Evolutionary conservation across 2,113 vertebrate species (phyloP).

Genomic region (Atrichornis clamosus): DNA sequence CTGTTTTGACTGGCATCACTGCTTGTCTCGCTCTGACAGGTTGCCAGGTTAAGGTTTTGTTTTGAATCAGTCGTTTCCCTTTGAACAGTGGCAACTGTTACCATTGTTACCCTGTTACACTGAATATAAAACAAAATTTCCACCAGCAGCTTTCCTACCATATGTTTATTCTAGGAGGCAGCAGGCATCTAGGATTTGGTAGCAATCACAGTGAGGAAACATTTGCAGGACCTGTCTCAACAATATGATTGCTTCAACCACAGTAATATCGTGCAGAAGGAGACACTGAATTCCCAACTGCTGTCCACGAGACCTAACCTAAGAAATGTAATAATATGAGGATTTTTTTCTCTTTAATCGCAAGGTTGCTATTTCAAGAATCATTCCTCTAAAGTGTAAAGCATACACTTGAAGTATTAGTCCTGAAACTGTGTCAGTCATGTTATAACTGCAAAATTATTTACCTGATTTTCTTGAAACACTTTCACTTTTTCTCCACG

Average conservation of each 20-base stretch:
- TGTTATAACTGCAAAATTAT: neutral
- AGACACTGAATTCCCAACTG: neutral
- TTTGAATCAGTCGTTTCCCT: slow-evolving; percentile 57
- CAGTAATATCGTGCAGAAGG: neutral
- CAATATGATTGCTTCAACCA: slow-evolving; percentile 22
- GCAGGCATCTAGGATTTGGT: slow-evolving; percentile 49
- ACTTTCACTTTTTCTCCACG: neutral
- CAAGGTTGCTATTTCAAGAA: neutral
- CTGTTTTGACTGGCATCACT: slow-evolving; percentile 66
- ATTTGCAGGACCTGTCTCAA: slow-evolving; percentile 49
- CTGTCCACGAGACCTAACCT: neutral
- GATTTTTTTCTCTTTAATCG: neutral
- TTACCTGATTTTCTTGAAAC: neutral
- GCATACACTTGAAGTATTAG: neutral
- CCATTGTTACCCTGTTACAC: slow-evolving; percentile 63
- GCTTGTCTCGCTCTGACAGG: slow-evolving; percentile 44
- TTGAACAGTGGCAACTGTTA: slow-evolving; percentile 66
- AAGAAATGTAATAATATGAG: neutral
- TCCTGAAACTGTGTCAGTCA: neutral
- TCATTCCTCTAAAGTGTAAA: neutral
- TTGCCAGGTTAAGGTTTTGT: slow-evolving; percentile 63
- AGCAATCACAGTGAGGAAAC: slow-evolving; percentile 29
- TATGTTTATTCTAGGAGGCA: slow-evolving; percentile 61
- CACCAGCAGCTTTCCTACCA: slow-evolving; percentile 61
- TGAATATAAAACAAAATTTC: slow-evolving; percentile 62